These are phyloP conservation scores for Pocillopora meandrina DNA, from an alignment of 92 coral and sea anemone genomes.

Conservation along the genomic window DNA sequence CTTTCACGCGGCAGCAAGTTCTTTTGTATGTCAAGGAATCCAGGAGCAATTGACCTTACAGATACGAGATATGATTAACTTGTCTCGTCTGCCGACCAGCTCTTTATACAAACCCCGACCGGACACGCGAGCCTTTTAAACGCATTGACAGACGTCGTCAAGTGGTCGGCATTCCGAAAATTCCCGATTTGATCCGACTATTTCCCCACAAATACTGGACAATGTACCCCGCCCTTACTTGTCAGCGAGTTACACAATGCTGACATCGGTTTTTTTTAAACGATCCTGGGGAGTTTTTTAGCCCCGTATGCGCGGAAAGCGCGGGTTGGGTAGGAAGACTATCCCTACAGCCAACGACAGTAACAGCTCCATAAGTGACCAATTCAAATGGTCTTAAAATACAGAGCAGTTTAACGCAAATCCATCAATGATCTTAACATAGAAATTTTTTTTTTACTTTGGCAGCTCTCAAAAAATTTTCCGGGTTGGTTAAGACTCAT, in stretches of 20 bases:
- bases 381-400: not conserved
- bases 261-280: constrained; percentile 2
- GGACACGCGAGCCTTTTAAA: constrained; percentile 6
- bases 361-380: not conserved
- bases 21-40: constrained; percentile 19
- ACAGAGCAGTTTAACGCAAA: not conserved
- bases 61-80: constrained; percentile 13
- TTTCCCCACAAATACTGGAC: constrained; percentile 13
- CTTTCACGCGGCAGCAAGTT: not conserved
- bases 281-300: not conserved
- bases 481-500: not conserved
- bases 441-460: not conserved
- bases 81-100: constrained; percentile 14
- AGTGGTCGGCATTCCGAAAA: constrained; percentile 27
- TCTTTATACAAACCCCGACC: not conserved
- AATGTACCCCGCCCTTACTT: constrained; percentile 19
- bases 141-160: constrained; percentile 7
- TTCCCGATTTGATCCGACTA: not conserved
- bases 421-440: not conserved
- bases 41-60: constrained; percentile 26
- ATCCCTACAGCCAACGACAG: not conserved
- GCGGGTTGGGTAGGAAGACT: constrained; percentile 7
- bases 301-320: not conserved
- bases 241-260: not conserved
- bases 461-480: constrained; percentile 9